Conservation (phyloP, 2,888 invertebrate genomes). For the Julus scandinavius region DNA sequence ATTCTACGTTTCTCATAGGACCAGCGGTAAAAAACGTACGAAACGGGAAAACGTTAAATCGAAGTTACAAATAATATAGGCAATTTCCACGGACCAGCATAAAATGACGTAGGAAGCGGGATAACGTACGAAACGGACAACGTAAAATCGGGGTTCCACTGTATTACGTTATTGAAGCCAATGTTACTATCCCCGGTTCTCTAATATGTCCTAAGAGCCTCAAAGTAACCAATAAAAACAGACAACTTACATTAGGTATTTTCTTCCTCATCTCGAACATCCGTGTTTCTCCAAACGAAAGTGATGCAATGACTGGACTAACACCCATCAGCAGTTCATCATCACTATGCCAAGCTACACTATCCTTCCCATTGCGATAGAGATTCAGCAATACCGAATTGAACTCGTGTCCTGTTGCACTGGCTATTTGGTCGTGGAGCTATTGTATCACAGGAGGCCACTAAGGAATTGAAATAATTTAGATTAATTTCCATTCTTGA, state of each 20-base stretch:
- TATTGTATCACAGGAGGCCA: constrained; percentile 63
- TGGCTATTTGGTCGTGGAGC: constrained; percentile 63
- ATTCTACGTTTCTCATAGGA: no score
- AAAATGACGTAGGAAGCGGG: no score
- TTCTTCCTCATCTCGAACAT: constrained; percentile 67
- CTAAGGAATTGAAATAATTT: constrained; percentile 60
- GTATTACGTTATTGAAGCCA: no score
- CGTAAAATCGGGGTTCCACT: no score
- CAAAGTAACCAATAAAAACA: no score
- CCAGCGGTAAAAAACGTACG: no score
- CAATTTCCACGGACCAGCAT: no score
- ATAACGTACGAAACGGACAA: no score
- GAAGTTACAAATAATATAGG: no score
- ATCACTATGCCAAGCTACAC: constrained; percentile 68
- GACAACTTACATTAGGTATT: constrained; percentile 60
- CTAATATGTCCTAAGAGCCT: no score
- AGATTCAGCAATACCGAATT: constrained; percentile 68
- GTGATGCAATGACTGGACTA: constrained; percentile 65
- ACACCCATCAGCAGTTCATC: constrained; percentile 66
- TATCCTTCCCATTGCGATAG: constrained; percentile 68
- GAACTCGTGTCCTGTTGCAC: constrained; percentile 65
- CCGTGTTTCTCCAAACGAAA: constrained; percentile 65
- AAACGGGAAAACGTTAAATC: no score
- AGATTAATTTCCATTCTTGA: neutral
- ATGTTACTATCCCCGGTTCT: no score